A percentile compares a stretch with the other conserved stretches of the same genome.
These are phyloP conservation scores for Gnathonemus longibarbis DNA, from an alignment of 2,113 vertebrate species.

Conservation along the genomic window DNA sequence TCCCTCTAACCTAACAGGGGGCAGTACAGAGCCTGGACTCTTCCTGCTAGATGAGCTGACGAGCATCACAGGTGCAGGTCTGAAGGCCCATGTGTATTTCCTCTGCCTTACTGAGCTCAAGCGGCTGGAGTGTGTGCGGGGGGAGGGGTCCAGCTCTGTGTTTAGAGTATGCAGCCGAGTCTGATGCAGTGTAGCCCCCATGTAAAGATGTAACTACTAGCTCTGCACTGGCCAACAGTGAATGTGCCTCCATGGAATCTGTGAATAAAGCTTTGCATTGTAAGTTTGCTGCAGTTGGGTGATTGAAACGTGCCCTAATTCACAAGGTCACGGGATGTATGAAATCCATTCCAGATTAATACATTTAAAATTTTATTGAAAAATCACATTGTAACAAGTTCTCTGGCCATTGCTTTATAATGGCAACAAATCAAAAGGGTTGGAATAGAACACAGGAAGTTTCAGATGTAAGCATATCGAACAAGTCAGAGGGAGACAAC, in stretches of 20 bases:
- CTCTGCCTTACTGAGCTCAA: constrained; percentile 55
- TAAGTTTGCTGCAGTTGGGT: not conserved
- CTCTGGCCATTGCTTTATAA: not conserved
- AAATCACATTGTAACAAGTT: not conserved
- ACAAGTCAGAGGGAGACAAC: not conserved
- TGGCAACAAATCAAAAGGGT: constrained; percentile 1
- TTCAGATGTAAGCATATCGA: not conserved
- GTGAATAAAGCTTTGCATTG: not conserved
- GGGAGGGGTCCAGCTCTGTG: constrained; percentile 28
- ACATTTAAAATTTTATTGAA: not conserved
- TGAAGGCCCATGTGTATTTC: constrained; percentile 44
- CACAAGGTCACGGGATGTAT: not conserved
- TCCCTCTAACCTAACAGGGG: constrained; percentile 37
- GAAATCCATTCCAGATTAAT: not conserved
- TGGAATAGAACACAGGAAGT: not conserved
- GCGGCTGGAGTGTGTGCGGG: constrained; percentile 45
- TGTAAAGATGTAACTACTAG: not conserved
- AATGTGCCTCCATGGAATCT: not conserved
- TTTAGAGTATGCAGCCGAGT: constrained; percentile 41
- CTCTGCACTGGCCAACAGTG: not conserved
- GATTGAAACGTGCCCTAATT: not conserved
- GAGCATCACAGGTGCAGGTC: constrained; percentile 39
- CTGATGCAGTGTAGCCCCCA: constrained; percentile 21
- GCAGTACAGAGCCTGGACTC: constrained; percentile 12
- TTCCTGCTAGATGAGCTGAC: constrained; percentile 48